phyloP scores from a whole-genome alignment of 2,888 invertebrate genomes.

The Allacma fusca region DNA sequence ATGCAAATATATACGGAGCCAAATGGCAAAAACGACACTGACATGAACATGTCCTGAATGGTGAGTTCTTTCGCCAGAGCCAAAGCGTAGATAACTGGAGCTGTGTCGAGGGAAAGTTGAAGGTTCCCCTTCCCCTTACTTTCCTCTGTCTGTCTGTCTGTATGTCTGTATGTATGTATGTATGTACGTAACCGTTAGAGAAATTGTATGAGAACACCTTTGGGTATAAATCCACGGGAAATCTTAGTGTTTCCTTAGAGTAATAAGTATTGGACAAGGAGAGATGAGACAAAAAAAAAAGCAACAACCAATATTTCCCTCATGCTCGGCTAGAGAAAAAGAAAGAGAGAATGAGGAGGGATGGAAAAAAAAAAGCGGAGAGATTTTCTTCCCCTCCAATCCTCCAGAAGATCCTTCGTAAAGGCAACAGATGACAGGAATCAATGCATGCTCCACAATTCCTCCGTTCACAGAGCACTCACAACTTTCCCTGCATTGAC shows the following conservation, averaged over 20 bases:
- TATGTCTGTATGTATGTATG: too few relatives aligned
- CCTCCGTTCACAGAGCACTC: not conserved
- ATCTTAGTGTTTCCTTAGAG: not conserved
- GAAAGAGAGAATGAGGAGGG: not conserved
- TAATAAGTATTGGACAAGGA: not conserved
- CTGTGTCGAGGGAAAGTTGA: too few relatives aligned
- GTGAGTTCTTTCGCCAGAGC: too few relatives aligned
- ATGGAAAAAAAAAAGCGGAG: not conserved
- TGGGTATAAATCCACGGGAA: not conserved
- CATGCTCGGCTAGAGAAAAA: not conserved
- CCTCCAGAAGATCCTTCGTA: not conserved
- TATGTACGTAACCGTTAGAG: too few relatives aligned
- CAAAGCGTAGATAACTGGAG: too few relatives aligned
- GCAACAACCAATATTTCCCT: not conserved
- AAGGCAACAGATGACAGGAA: conserved; percentile 40
- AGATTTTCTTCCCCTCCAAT: conserved; percentile 6
- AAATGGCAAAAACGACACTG: not conserved
- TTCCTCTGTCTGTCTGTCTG: too few relatives aligned
- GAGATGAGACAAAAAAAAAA: not conserved
- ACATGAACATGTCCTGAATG: not conserved
- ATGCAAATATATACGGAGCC: not conserved
- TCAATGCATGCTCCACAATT: conserved; percentile 17
- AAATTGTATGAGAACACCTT: too few relatives aligned
- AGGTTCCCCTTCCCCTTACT: too few relatives aligned
- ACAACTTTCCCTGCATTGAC: not conserved